phyloP scores from a whole-genome alignment of 2,888 invertebrate genomes.

The Ophion ellenae region DNA sequence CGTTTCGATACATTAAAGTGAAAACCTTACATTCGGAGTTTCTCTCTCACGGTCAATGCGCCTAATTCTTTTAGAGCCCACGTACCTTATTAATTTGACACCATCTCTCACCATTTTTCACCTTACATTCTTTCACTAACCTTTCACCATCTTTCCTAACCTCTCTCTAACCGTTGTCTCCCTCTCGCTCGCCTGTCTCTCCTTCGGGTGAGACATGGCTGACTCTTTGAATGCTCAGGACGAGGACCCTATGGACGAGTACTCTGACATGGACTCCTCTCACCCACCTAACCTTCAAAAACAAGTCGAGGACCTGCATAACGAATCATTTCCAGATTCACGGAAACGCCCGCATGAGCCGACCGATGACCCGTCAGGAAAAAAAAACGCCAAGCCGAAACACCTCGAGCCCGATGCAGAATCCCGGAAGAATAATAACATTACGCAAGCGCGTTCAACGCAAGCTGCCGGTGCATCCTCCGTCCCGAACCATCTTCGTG shows the following conservation, averaged over 20 bases:
- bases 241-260: not conserved
- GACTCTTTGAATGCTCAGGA: not conserved
- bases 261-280: not conserved
- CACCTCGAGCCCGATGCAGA: not conserved
- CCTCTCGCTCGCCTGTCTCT: constrained; percentile 4
- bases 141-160: not conserved
- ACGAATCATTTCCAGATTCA: constrained; percentile 14
- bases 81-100: not conserved
- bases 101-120: too few relatives aligned
- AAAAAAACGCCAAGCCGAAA: not conserved
- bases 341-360: too few relatives aligned
- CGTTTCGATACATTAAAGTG: too few relatives aligned
- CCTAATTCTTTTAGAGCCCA: not conserved
- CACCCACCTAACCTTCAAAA: not conserved
- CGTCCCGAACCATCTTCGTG: too few relatives aligned
- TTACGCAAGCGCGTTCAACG: too few relatives aligned
- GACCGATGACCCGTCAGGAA: not conserved
- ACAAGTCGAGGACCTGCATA: not conserved
- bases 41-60: too few relatives aligned
- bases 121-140: too few relatives aligned
- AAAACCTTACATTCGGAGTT: too few relatives aligned
- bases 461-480: not conserved
- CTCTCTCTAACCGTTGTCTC: not conserved
- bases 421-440: too few relatives aligned
- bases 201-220: constrained; percentile 28